Evolutionary conservation across 2,113 vertebrate species (phyloP), one percentile per base, ranked within the genome.

Genomic region (Calcarius ornatus): DNA sequence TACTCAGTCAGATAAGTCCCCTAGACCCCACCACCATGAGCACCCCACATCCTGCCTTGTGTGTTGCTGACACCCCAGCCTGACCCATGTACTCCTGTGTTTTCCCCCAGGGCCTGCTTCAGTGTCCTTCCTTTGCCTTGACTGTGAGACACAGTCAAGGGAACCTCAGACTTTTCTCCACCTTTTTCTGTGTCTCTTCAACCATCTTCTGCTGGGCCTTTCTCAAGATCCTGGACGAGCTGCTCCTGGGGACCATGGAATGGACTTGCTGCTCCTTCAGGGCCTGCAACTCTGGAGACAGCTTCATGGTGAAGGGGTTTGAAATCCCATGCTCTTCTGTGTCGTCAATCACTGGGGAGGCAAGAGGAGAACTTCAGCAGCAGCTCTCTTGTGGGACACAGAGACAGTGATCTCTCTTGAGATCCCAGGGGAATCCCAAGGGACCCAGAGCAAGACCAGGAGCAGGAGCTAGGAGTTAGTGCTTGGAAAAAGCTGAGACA

Each of bases 271-370:
- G 97, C 27, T 98, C 98, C 96, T 99, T 99, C 53, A 98, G 94
- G 10, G 98, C 98, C 97, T 99, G 97, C 79, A 98, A 88, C 82
- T 99, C 98, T 77, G 98, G 98, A 40, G 98, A 98, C 30, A 98
- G 98, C 48, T 96, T 97, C 71, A 97, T 97, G 4, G 99, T 99
- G 93, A 99, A 98, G 9, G 99, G 99, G 78, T 98, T 98, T 84
- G 94, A 97, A 56, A 98, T 96, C 72, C 96, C 94, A 12, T 96
- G 85, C 47, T 97, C 95, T 92, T 97, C 94, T 57, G 91, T 91
- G 69, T 98, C 98, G 5, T 98, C 97, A 80, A 98, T 90, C 80
- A 99, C 99, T 99, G 93, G 9, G 71, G 59, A 85, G 45, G 31
- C 31, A 1, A 61, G 48, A 51, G 17, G 19, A 88, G 33, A 91